phyloP scores from a whole-genome alignment of 2,113 vertebrate genomes.

The Illadopsis cleaveri region DNA sequence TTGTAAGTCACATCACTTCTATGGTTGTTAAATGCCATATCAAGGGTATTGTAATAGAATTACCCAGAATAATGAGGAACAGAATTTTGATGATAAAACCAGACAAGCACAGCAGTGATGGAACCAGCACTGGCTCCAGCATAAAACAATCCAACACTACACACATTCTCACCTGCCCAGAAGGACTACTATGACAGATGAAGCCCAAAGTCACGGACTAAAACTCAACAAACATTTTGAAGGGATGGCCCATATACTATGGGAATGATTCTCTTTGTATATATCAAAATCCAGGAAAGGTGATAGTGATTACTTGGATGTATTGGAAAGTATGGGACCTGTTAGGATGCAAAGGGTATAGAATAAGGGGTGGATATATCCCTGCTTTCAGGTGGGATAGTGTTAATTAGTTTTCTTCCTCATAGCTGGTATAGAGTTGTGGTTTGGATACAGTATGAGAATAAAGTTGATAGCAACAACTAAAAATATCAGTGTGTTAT shows the following conservation, averaged over 20 bases:
- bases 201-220: neutral
- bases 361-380: neutral
- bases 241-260: neutral
- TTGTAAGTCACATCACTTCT: neutral
- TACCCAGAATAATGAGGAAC: neutral
- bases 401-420: neutral
- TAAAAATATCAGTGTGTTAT: neutral
- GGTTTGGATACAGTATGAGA: neutral
- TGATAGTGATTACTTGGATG: neutral
- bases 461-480: neutral
- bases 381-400: neutral
- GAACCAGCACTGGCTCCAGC: neutral
- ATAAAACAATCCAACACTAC: neutral
- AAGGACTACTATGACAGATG: neutral
- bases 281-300: neutral
- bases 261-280: neutral
- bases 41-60: neutral
- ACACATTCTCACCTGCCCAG: neutral
- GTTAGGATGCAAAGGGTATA: neutral
- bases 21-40: neutral
- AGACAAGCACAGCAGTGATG: neutral
- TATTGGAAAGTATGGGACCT: neutral
- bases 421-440: neutral
- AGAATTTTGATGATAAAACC: neutral
- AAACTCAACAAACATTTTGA: neutral